Evolutionary conservation across 2,797 vertebrate species (phyloP).

Genomic region (Masticophis lateralis): DNA sequence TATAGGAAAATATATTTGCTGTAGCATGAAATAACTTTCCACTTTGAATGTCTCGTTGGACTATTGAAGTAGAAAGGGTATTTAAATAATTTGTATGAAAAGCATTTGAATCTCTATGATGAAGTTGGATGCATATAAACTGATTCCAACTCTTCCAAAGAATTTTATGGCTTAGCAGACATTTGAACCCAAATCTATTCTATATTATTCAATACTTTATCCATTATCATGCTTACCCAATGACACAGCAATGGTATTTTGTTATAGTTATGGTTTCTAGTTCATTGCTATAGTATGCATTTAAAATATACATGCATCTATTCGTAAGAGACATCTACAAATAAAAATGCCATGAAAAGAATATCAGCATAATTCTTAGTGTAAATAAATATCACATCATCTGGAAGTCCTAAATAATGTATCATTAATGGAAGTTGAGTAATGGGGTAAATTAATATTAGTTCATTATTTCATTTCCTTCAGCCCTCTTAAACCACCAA

Average conservation of each 20-base stretch:
- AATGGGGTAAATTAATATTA: not conserved
- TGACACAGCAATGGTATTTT: not conserved
- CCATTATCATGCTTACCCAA: not conserved
- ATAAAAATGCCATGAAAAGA: not conserved
- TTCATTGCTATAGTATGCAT: not conserved
- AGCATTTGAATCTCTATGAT: not conserved
- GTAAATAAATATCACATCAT: not conserved
- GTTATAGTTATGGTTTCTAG: not conserved
- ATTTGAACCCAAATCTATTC: not conserved
- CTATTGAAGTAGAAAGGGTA: accelerated
- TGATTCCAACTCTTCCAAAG: not conserved
- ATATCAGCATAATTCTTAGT: not conserved
- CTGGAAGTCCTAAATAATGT: not conserved
- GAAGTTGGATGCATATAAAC: not conserved
- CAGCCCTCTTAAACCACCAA: not conserved
- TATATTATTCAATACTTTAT: no score
- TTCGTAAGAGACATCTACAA: not conserved
- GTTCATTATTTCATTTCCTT: not conserved
- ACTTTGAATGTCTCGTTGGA: not conserved
- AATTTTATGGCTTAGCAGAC: not conserved
- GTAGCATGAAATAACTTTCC: not conserved
- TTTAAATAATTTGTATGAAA: not conserved
- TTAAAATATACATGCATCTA: not conserved
- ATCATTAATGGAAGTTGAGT: not conserved
- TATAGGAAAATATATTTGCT: not conserved